Percentiles rank a stretch among this genome's conserved stretches.
Conservation (phyloP, 2,888 invertebrate genomes). For the Melanostoma scalare region DNA sequence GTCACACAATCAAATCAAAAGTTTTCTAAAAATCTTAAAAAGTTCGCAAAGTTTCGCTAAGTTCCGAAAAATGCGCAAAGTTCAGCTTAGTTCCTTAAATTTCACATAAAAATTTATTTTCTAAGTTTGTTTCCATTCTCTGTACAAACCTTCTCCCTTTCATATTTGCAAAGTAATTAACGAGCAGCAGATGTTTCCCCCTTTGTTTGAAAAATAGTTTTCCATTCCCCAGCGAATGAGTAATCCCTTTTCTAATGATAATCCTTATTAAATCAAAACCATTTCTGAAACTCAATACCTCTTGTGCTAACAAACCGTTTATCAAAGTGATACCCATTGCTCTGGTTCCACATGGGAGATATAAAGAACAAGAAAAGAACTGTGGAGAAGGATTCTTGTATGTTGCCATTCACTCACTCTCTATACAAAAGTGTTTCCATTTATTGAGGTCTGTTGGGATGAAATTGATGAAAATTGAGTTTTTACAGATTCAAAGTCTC, state of each 20-base stretch:
- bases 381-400: constrained; percentile 16
- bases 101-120: no score
- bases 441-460: constrained; percentile 13
- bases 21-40: no score
- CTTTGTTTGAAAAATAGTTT: constrained; percentile 29
- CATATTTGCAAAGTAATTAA: constrained; percentile 43
- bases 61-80: no score
- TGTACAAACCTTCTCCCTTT: no score
- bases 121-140: no score
- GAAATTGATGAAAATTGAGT: constrained; percentile 42
- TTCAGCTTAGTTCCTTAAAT: no score
- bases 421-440: constrained; percentile 2
- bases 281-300: constrained; percentile 41
- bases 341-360: constrained; percentile 12
- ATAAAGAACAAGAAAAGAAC: background rate
- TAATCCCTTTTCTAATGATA: constrained; percentile 34
- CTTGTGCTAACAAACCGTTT: constrained; percentile 57
- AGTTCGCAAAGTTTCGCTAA: no score
- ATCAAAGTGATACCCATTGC: constrained; percentile 48
- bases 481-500: constrained; percentile 35
- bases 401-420: background rate
- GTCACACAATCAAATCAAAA: no score
- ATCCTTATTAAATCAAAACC: constrained; percentile 60
- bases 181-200: constrained; percentile 50
- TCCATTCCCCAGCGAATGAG: constrained; percentile 8